phyloP scores from a whole-genome alignment of 2,113 vertebrate genomes.

The Aviceda subcristata region DNA sequence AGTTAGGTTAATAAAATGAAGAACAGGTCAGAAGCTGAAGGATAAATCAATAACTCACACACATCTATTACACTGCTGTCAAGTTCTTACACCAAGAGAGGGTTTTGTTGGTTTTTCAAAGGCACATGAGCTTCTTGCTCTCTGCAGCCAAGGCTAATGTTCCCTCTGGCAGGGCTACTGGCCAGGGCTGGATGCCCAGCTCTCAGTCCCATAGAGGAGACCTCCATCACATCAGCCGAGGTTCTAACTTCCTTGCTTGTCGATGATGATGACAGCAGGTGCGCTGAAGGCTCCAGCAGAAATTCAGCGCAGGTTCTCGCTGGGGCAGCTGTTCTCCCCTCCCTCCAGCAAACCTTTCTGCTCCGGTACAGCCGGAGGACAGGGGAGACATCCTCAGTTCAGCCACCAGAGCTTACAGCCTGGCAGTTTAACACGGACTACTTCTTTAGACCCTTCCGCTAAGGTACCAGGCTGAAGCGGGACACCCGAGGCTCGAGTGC shows the following conservation, averaged over 20 bases:
- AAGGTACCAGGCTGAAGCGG: not conserved
- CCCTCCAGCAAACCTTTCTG: not conserved
- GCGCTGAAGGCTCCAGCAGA: not conserved
- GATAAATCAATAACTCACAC: constrained; percentile 27
- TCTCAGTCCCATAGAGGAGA: not conserved
- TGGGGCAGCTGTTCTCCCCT: not conserved
- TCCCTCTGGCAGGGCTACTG: not conserved
- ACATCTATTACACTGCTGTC: not conserved
- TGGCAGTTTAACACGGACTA: not conserved
- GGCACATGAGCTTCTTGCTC: not conserved
- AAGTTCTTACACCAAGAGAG: not conserved
- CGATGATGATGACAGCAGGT: not conserved
- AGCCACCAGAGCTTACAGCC: not conserved
- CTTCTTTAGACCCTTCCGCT: not conserved
- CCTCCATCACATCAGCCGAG: not conserved
- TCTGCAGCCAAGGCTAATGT: not conserved
- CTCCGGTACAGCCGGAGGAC: not conserved
- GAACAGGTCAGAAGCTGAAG: constrained; percentile 20
- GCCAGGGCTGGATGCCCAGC: not conserved
- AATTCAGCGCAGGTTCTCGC: not conserved
- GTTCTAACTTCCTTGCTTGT: not conserved
- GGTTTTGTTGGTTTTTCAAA: not conserved
- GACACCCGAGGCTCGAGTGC: not conserved
- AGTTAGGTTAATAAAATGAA: constrained; percentile 36
- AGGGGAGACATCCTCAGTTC: not conserved